Conservation (phyloP, 2,797 vertebrate species). For the Salmo trutta region DNA sequence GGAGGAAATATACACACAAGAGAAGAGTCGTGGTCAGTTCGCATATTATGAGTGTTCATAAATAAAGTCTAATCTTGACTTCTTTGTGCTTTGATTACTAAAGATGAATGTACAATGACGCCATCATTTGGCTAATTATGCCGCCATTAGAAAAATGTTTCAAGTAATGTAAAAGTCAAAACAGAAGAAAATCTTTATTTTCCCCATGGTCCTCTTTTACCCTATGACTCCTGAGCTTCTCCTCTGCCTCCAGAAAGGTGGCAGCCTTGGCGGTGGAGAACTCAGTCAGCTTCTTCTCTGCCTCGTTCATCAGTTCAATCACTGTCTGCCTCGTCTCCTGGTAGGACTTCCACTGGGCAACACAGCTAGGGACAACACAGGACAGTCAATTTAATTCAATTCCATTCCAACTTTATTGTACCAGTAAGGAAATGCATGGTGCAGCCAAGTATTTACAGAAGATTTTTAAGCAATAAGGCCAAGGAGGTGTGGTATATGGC, state of each 20-base stretch:
- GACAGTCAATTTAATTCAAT: background rate
- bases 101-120: background rate
- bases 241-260: conserved; percentile 81
- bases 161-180: background rate
- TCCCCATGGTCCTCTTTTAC: conserved; percentile 56
- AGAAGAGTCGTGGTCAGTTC: background rate
- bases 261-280: conserved; percentile 86
- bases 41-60: background rate
- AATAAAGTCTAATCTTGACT: background rate
- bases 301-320: conserved; percentile 89
- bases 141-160: background rate
- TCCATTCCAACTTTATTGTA: background rate
- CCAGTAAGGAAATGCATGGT: background rate
- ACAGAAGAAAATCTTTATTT: background rate
- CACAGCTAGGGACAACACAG: conserved; percentile 71
- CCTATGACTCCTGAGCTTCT: conserved; percentile 84
- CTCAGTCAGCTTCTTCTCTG: conserved; percentile 88
- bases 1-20: background rate
- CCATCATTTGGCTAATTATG: background rate
- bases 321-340: conserved; percentile 86
- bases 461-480: background rate
- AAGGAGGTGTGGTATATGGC: too few species aligned
- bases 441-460: background rate
- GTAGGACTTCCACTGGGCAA: conserved; percentile 86
- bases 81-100: background rate